A percentile compares a stretch with the other conserved stretches of the same genome.
Evolutionary conservation across 2,797 vertebrate species (phyloP).

Genomic region (Muscicapa comitata): DNA sequence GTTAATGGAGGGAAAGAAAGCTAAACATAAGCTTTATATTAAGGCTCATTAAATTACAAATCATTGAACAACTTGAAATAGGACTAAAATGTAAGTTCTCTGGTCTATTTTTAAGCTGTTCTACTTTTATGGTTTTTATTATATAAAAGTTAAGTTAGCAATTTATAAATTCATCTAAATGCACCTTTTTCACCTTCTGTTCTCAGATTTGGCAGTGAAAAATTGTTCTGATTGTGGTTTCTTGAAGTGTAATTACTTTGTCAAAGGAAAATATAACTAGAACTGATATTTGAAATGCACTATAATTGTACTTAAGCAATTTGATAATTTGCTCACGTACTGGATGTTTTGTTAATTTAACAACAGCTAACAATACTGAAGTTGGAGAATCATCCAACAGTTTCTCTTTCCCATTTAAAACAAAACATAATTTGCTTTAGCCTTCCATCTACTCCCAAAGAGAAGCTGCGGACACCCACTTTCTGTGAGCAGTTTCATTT

Average conservation of each 20-base stretch:
- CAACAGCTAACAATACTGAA: constrained; percentile 61
- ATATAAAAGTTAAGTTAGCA: constrained; percentile 64
- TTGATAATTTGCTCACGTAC: constrained; percentile 73
- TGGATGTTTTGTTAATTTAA: constrained; percentile 73
- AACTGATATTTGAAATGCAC: constrained; percentile 75
- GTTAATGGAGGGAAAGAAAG: constrained; percentile 51
- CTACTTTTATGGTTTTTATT: constrained; percentile 59
- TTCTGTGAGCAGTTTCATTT: background rate
- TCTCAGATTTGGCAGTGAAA: constrained; percentile 74
- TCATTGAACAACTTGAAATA: constrained; percentile 66
- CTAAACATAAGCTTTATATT: constrained; percentile 46
- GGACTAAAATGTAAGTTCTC: constrained; percentile 67
- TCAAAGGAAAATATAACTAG: constrained; percentile 79
- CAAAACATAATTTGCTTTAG: constrained; percentile 28
- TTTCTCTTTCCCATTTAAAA: constrained; percentile 56
- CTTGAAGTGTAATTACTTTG: constrained; percentile 77
- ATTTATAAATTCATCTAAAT: constrained; percentile 73
- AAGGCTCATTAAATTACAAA: constrained; percentile 67
- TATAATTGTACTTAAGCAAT: constrained; percentile 71
- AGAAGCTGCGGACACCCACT: background rate
- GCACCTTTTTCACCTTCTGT: constrained; percentile 75
- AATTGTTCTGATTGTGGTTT: constrained; percentile 69
- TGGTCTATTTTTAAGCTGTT: constrained; percentile 70
- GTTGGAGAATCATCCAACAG: constrained; percentile 51
- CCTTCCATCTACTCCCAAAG: constrained; percentile 24